phyloP scores from a whole-genome alignment of 2,888 invertebrate genomes.

The Drosophila neoperkinsi region DNA sequence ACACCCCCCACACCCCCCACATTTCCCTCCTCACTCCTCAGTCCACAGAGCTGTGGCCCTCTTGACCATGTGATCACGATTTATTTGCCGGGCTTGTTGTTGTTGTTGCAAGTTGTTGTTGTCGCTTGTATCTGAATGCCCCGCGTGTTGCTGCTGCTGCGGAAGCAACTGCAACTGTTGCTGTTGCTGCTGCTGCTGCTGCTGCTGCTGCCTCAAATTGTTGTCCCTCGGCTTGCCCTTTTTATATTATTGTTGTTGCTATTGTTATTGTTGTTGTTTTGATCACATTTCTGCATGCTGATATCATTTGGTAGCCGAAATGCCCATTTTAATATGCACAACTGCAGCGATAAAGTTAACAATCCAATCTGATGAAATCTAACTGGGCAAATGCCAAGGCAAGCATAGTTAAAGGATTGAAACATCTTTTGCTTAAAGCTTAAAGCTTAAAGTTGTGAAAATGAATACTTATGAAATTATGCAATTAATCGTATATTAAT shows the following conservation, averaged over 20 bases:
- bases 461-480: neutral
- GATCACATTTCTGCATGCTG: constrained; percentile 48
- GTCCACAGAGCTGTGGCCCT: constrained; percentile 52
- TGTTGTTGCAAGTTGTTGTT: constrained; percentile 38
- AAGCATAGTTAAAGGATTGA: neutral
- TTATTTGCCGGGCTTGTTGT: constrained; percentile 72
- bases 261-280: constrained; percentile 17
- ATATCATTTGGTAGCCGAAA: constrained; percentile 48
- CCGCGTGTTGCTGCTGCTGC: constrained; percentile 64
- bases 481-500: neutral
- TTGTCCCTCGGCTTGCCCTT: constrained; percentile 34
- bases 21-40: neutral
- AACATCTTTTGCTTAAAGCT: neutral
- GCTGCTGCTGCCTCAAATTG: constrained; percentile 20
- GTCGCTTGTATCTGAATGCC: constrained; percentile 69
- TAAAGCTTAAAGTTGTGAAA: too few species aligned
- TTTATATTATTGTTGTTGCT: constrained; percentile 28
- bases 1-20: neutral
- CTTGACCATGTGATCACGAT: constrained; percentile 84
- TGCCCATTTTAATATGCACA: constrained; percentile 32
- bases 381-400: neutral
- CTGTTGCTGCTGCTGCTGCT: constrained; percentile 36
- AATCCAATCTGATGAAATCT: constrained; percentile 10
- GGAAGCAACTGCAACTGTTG: constrained; percentile 61
- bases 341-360: neutral